Evolutionary conservation across 2,888 invertebrate genomes (phyloP).

Genomic region (Platycheirus rosarum): DNA sequence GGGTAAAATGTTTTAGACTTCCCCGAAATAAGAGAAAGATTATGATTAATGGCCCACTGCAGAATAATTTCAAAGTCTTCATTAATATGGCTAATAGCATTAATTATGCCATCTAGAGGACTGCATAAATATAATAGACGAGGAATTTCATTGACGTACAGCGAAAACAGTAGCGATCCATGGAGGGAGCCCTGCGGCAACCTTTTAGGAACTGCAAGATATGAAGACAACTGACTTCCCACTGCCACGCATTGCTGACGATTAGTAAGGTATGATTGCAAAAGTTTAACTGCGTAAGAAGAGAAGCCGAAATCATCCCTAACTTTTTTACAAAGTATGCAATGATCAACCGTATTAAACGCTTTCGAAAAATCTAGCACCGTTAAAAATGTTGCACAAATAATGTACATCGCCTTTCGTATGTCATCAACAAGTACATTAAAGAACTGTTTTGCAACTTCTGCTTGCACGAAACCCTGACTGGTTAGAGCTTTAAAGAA

Average conservation of each 20-base stretch:
- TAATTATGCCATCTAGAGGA: background rate
- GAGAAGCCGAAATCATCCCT: background rate
- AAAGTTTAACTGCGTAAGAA: background rate
- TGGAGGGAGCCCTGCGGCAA: background rate
- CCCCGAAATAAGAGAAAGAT: background rate
- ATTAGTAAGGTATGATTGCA: background rate
- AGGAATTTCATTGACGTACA: too few species aligned
- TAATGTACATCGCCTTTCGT: too few species aligned
- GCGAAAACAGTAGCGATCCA: too few species aligned
- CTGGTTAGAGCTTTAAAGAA: too few species aligned
- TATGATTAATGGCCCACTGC: background rate
- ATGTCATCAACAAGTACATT: too few species aligned
- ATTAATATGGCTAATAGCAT: background rate
- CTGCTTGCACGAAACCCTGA: too few species aligned
- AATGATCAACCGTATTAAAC: too few species aligned
- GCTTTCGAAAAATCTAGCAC: too few species aligned
- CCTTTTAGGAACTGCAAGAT: background rate
- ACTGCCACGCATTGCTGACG: background rate
- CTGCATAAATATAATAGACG: background rate
- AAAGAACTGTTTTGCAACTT: too few species aligned
- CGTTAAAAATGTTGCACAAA: too few species aligned
- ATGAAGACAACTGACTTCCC: background rate
- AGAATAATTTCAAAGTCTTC: background rate
- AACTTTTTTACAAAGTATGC: too few species aligned
- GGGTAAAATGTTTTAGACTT: background rate